These are phyloP conservation scores for Choristoneura fumiferana DNA, from an alignment of 1,140 invertebrate species.

Conservation along the genomic window DNA sequence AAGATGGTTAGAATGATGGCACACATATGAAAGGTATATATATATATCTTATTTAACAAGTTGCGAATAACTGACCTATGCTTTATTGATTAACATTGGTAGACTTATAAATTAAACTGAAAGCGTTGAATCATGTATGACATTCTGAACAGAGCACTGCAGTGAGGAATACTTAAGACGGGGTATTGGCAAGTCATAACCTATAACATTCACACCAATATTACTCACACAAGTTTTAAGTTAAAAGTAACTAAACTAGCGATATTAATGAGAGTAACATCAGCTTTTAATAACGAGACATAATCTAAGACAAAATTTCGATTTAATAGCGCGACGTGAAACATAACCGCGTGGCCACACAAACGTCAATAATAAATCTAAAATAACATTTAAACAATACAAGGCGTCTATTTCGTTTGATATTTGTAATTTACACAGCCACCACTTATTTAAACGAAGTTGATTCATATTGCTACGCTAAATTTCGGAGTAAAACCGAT, in stretches of 20 bases:
- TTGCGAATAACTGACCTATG: no score
- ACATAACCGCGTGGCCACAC: slow-evolving; percentile 53
- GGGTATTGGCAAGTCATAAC: slow-evolving; percentile 15
- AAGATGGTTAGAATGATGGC: no score
- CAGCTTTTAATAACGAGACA: not conserved
- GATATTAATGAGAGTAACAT: not conserved
- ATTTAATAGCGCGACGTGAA: not conserved
- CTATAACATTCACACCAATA: slow-evolving; percentile 21
- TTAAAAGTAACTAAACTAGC: not conserved
- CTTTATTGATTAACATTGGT: no score
- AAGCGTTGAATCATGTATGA: no score
- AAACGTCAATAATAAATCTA: slow-evolving; percentile 24
- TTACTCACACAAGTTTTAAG: slow-evolving; percentile 5
- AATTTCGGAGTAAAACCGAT: not conserved
- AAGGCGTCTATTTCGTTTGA: not conserved
- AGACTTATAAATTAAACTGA: no score
- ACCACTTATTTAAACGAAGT: not conserved
- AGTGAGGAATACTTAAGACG: no score
- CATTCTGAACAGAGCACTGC: no score
- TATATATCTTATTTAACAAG: no score
- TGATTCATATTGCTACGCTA: not conserved
- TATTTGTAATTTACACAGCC: not conserved
- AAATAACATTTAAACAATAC: not conserved
- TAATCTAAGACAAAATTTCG: not conserved
- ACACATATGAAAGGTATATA: no score